Evolutionary conservation across 2,113 vertebrate species (phyloP).

Genomic region (Casuarius casuarius): DNA sequence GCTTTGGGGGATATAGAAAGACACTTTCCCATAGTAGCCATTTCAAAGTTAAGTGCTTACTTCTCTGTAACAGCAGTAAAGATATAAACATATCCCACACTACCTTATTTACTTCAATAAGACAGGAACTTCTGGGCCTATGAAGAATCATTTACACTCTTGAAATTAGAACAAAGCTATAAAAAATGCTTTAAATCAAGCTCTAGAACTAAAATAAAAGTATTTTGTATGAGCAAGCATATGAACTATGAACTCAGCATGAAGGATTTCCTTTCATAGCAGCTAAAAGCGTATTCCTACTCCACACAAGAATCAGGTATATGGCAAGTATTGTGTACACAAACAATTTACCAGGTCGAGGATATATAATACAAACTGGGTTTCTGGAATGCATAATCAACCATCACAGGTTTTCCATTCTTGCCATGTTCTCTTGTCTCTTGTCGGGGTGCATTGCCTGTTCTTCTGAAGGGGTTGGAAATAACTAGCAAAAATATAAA

Average conservation of each 20-base stretch:
- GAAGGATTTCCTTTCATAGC: not conserved
- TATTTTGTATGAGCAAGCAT: not conserved
- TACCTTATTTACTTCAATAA: not conserved
- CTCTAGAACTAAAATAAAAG: not conserved
- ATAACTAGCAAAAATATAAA: slow-evolving; percentile 33
- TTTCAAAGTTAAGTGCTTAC: not conserved
- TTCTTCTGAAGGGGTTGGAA: not conserved
- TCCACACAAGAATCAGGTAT: not conserved
- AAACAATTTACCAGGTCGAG: not conserved
- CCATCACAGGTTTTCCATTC: not conserved
- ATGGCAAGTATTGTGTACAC: not conserved
- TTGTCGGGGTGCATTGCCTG: not conserved
- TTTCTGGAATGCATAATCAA: not conserved
- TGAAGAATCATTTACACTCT: not conserved
- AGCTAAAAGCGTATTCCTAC: not conserved
- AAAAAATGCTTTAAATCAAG: not conserved
- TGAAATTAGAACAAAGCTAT: not conserved
- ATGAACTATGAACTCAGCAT: not conserved
- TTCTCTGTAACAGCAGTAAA: not conserved
- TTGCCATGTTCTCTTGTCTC: not conserved
- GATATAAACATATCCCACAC: not conserved
- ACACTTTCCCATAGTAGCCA: not conserved
- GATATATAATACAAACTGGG: not conserved
- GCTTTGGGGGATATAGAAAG: not conserved
- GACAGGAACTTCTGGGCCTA: not conserved